Conservation (phyloP, 1,140 invertebrate genomes). For the Cherax quadricarinatus region DNA sequence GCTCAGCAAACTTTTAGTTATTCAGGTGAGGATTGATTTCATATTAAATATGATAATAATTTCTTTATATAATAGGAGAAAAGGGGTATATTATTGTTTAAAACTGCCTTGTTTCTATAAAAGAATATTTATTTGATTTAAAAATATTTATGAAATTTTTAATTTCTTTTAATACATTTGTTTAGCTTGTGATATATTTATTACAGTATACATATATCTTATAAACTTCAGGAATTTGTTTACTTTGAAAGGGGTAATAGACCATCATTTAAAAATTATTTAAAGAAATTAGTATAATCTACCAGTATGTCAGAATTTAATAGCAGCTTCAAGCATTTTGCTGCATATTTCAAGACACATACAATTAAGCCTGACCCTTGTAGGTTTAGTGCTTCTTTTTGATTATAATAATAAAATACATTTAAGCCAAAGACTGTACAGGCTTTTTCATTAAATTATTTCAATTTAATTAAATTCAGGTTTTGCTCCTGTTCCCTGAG, state of each 20-base stretch:
- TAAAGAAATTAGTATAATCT: not conserved
- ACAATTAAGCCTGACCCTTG: not conserved
- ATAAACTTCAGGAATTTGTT: not conserved
- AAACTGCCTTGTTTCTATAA: not conserved
- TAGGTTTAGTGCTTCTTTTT: too few relatives aligned
- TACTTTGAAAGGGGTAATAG: not conserved
- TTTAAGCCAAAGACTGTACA: too few relatives aligned
- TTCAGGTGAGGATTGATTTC: not conserved
- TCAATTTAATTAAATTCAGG: not conserved
- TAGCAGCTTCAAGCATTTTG: not conserved
- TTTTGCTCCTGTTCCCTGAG: not conserved
- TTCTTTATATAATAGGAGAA: not conserved
- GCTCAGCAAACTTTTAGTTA: not conserved
- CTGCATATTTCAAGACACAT: not conserved
- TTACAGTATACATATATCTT: not conserved
- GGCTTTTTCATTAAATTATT: not conserved
- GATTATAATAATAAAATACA: too few relatives aligned
- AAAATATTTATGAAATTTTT: not conserved
- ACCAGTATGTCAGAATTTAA: not conserved
- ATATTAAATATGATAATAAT: not conserved
- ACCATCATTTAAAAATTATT: not conserved
- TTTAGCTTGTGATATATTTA: not conserved
- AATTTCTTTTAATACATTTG: not conserved
- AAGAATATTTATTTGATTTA: not conserved
- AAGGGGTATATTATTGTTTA: not conserved